Conservation (phyloP, 2,797 vertebrate species). For the Manis pentadactyla region DNA sequence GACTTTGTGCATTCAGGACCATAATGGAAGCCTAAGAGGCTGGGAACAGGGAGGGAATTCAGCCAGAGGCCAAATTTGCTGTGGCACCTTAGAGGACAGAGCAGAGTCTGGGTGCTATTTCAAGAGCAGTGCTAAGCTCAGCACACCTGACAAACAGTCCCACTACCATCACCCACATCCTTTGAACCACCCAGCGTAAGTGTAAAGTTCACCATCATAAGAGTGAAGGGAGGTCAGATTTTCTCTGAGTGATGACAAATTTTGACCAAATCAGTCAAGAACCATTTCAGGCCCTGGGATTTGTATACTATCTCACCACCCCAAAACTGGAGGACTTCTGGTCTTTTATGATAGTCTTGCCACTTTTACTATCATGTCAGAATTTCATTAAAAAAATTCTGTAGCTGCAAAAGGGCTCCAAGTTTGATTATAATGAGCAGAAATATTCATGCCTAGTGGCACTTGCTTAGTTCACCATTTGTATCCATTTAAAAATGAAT, state of each 20-base stretch:
- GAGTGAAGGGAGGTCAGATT: neutral
- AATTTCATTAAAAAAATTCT: neutral
- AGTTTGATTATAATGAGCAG: neutral
- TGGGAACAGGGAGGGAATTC: neutral
- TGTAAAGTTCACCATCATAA: neutral
- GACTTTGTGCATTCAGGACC: neutral
- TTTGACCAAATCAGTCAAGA: neutral
- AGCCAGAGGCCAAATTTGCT: neutral
- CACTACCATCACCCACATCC: neutral
- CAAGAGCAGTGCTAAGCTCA: neutral
- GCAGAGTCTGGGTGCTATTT: neutral
- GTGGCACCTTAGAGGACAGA: neutral
- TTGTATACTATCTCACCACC: neutral
- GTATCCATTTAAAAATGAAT: conserved; percentile 19
- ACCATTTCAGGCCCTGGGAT: neutral
- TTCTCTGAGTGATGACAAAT: neutral
- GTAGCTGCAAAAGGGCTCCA: neutral
- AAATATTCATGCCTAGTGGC: neutral
- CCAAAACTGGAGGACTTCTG: neutral
- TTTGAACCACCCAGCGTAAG: neutral
- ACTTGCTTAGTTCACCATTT: neutral
- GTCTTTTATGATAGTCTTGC: neutral
- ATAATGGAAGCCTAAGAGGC: neutral
- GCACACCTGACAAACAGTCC: neutral
- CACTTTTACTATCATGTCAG: neutral